Conservation (phyloP, 1,140 invertebrate species). For the Harpegnathos saltator region DNA sequence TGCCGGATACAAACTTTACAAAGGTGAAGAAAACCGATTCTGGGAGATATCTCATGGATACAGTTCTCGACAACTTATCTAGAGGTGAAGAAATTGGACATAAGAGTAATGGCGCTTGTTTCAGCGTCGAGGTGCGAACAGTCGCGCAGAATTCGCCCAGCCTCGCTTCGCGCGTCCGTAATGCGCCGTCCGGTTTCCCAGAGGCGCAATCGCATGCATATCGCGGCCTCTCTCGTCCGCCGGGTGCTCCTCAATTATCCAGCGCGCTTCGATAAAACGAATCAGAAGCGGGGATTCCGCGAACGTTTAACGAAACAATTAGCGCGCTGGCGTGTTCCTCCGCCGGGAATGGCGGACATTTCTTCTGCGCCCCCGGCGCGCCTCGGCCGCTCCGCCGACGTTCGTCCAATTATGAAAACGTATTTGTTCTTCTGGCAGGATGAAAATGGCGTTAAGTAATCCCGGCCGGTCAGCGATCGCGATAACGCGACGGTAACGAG, state of each 20-base stretch:
- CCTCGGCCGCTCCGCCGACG: conserved; percentile 8
- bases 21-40: no score
- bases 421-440: conserved; percentile 53
- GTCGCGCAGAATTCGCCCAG: no score
- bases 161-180: not conserved
- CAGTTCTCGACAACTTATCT: no score
- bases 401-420: conserved; percentile 55
- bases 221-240: not conserved
- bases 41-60: no score
- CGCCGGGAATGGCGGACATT: conserved; percentile 9
- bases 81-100: no score
- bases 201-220: not conserved
- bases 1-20: no score
- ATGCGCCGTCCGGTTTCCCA: not conserved
- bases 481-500: conserved; percentile 72
- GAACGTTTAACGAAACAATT: conserved; percentile 42
- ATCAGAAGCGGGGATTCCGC: conserved; percentile 1
- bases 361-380: not conserved
- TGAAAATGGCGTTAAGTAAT: conserved; percentile 67
- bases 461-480: conserved; percentile 28
- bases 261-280: conserved; percentile 27
- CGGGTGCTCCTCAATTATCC: conserved; percentile 17
- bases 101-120: conserved; percentile 8
- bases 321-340: conserved; percentile 21
- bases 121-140: not conserved